phyloP scores from a whole-genome alignment of 2,797 vertebrate genomes.

The Melanotaenia boesemani region DNA sequence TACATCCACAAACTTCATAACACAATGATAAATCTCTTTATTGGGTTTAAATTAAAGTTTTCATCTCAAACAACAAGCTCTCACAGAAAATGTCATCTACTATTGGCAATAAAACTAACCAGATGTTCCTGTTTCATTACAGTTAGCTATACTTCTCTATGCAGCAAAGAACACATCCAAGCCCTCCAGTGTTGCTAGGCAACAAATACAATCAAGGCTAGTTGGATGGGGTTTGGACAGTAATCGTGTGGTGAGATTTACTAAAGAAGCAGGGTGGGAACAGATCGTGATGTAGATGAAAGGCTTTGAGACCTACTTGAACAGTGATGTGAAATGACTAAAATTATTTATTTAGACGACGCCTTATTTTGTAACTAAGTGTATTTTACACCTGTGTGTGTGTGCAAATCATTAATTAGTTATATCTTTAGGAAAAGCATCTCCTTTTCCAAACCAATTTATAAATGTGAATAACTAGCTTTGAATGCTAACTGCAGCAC shows the following conservation, averaged over 20 bases:
- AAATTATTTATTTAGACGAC: neutral
- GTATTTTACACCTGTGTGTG: neutral
- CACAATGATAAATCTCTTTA: neutral
- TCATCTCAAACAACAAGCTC: constrained; percentile 9
- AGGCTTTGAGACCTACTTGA: neutral
- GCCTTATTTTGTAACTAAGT: neutral
- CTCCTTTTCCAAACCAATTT: neutral
- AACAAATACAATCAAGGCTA: constrained; percentile 38
- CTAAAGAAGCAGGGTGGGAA: constrained; percentile 8
- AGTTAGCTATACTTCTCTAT: constrained; percentile 29
- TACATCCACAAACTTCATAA: neutral
- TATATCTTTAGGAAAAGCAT: neutral
- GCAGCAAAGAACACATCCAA: constrained; percentile 13
- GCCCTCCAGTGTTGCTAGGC: constrained; percentile 47
- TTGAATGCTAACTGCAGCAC: constrained; percentile 5
- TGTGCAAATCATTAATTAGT: no score
- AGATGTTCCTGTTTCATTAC: constrained; percentile 21
- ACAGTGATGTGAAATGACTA: neutral
- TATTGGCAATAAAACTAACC: constrained; percentile 5
- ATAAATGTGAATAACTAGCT: no score
- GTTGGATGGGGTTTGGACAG: constrained; percentile 24
- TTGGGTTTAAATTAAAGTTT: neutral
- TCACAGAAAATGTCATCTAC: constrained; percentile 6
- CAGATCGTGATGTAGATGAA: constrained; percentile 18
- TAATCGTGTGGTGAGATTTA: constrained; percentile 38